These are phyloP conservation scores for Telmatherina bonti DNA, from an alignment of 2,797 vertebrate species.

Conservation along the genomic window DNA sequence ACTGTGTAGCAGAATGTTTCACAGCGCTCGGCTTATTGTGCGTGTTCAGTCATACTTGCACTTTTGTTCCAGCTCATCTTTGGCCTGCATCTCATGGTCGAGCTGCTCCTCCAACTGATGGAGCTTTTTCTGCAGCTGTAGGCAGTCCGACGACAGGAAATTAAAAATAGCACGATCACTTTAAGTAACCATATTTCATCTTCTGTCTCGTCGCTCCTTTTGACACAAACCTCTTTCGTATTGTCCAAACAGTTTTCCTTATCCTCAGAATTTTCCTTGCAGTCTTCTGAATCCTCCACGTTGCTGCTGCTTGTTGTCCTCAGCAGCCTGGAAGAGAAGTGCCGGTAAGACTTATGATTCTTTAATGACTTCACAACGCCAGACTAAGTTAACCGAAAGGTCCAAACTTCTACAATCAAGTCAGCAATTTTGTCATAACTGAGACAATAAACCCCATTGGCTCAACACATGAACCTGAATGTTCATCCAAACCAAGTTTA, in stretches of 20 bases:
- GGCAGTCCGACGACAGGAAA: slow-evolving; percentile 3
- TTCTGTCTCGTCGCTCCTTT: neutral
- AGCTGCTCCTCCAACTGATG: slow-evolving; percentile 90
- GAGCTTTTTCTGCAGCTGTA: slow-evolving; percentile 90
- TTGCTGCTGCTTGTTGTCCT: slow-evolving; percentile 49
- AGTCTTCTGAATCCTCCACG: slow-evolving; percentile 49
- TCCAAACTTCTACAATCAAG: slow-evolving; percentile 6
- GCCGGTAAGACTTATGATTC: slow-evolving; percentile 8
- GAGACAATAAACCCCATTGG: neutral
- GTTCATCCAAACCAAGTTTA: neutral
- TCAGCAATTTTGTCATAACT: neutral
- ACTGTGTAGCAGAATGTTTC: no score
- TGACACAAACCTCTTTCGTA: slow-evolving; percentile 72
- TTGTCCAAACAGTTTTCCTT: slow-evolving; percentile 57
- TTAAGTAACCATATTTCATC: neutral
- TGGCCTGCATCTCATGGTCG: slow-evolving; percentile 91
- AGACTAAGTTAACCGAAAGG: neutral
- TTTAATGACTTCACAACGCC: slow-evolving; percentile 6
- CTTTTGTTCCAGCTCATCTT: slow-evolving; percentile 94
- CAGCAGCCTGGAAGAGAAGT: slow-evolving; percentile 73
- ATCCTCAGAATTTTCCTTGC: slow-evolving; percentile 57
- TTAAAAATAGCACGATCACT: neutral
- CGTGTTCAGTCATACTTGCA: slow-evolving; percentile 85
- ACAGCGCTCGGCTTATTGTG: neutral
- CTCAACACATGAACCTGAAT: neutral